Conservation (phyloP, 2,888 invertebrate genomes). For the Athripsodes cinereus region DNA sequence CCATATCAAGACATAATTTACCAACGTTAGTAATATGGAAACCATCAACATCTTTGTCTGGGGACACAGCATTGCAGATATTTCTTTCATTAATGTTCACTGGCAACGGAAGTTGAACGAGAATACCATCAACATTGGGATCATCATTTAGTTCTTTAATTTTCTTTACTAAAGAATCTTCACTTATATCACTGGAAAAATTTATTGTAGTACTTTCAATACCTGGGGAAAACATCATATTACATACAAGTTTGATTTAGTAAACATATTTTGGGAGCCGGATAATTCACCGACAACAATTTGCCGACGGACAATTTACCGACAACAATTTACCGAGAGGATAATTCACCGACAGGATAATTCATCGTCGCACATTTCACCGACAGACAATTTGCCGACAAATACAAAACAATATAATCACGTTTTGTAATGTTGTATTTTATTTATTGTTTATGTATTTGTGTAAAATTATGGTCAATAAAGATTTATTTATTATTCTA, state of each 20-base stretch:
- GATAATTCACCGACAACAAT: too few relatives aligned
- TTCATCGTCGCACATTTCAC: too few relatives aligned
- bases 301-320: too few relatives aligned
- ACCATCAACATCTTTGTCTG: slow-evolving; percentile 87
- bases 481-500: too few relatives aligned
- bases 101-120: slow-evolving; percentile 82
- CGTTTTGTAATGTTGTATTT: too few relatives aligned
- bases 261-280: not conserved
- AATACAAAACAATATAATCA: too few relatives aligned
- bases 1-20: slow-evolving; percentile 65
- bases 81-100: slow-evolving; percentile 65
- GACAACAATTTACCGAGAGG: too few relatives aligned
- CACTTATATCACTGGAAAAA: slow-evolving; percentile 52
- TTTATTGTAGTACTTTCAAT: slow-evolving; percentile 64
- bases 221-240: too few relatives aligned
- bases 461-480: too few relatives aligned
- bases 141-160: slow-evolving; percentile 65
- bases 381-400: not conserved
- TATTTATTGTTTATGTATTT: too few relatives aligned
- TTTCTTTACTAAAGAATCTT: slow-evolving; percentile 60
- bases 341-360: too few relatives aligned
- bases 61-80: slow-evolving; percentile 73
- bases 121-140: slow-evolving; percentile 68
- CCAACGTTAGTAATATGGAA: slow-evolving; percentile 83
- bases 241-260: not conserved